Evolutionary conservation across 2,113 vertebrate species (phyloP).

Genomic region (Cyanocitta stelleri): DNA sequence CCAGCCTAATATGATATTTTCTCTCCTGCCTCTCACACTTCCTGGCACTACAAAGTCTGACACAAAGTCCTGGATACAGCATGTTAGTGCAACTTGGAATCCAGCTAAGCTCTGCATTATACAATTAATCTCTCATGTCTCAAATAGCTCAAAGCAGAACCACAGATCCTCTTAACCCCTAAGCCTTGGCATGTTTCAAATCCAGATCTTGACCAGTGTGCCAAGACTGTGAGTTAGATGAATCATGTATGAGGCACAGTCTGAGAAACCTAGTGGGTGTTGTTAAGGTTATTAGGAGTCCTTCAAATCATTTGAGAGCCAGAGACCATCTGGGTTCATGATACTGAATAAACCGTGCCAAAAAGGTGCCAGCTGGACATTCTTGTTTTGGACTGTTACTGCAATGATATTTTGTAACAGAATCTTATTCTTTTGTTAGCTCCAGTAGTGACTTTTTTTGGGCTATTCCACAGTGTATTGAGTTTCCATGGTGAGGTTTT

Average conservation of each 20-base stretch:
- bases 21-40: not conserved
- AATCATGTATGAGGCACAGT: not conserved
- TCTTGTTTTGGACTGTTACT: not conserved
- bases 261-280: not conserved
- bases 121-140: not conserved
- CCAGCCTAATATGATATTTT: not conserved
- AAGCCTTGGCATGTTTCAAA: not conserved
- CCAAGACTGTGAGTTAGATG: not conserved
- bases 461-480: not conserved
- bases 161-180: not conserved
- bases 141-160: not conserved
- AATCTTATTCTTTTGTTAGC: not conserved
- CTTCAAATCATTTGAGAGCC: not conserved
- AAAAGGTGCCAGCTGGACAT: not conserved
- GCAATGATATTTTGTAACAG: not conserved
- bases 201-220: not conserved
- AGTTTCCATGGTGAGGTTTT: rapidly evolving
- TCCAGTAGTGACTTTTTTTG: not conserved
- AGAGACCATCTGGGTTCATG: not conserved
- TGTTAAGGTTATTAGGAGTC: not conserved
- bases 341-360: not conserved
- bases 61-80: not conserved
- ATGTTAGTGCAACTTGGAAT: not conserved
- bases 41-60: not conserved
- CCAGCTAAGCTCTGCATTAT: not conserved